These are phyloP conservation scores for Cheilosia soror DNA, from an alignment of 2,888 invertebrate genomes.

Conservation along the genomic window DNA sequence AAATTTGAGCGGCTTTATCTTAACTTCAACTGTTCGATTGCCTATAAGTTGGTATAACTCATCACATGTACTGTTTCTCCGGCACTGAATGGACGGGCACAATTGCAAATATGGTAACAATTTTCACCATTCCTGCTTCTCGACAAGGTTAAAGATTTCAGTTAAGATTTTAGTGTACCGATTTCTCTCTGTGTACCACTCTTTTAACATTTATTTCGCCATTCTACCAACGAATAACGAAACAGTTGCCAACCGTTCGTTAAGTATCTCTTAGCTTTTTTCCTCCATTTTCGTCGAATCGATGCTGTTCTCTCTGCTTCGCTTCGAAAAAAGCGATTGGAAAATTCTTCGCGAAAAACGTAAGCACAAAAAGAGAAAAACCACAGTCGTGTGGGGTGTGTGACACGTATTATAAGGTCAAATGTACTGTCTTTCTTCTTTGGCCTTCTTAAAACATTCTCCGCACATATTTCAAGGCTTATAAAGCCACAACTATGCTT, in stretches of 20 bases:
- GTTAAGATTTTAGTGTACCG: not conserved
- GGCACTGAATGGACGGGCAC: too few relatives aligned
- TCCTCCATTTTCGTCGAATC: constrained; percentile 54
- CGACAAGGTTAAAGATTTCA: not conserved
- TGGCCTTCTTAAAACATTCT: constrained; percentile 53
- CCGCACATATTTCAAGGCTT: constrained; percentile 20
- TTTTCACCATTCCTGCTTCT: not conserved
- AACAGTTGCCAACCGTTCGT: constrained; percentile 69
- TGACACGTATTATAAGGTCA: constrained; percentile 72
- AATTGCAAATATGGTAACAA: not conserved
- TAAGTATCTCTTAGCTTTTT: constrained; percentile 49
- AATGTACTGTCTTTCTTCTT: constrained; percentile 38
- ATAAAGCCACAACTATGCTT: not conserved
- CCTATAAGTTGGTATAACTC: too few relatives aligned
- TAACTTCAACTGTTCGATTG: too few relatives aligned
- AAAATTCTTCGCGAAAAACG: constrained; percentile 60
- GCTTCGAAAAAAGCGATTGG: constrained; percentile 49
- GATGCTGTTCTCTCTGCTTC: constrained; percentile 42
- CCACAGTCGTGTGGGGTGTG: constrained; percentile 49
- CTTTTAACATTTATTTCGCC: constrained; percentile 25
- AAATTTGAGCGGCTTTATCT: too few relatives aligned
- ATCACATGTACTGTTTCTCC: too few relatives aligned
- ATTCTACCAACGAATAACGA: constrained; percentile 59
- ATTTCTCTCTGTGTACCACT: constrained; percentile 67
- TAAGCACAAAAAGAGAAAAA: constrained; percentile 22